Percentiles rank a stretch among this genome's conserved stretches.
Evolutionary conservation across 2,113 vertebrate genomes (phyloP).

Genomic region (Heterocephalus glaber): DNA sequence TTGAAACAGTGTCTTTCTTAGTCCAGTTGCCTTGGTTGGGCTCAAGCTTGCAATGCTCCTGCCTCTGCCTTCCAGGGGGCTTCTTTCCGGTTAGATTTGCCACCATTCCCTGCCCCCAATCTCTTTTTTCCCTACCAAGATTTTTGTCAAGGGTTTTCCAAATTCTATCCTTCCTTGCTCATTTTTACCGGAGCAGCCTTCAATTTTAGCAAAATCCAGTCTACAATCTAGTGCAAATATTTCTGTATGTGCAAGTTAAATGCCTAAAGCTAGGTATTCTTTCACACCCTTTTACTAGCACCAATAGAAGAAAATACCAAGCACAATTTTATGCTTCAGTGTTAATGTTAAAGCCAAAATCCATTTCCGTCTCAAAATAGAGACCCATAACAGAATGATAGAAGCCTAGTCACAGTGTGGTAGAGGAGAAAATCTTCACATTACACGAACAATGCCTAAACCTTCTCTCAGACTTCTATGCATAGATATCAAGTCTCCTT

Average conservation of each 20-base stretch:
- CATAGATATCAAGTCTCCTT: not conserved
- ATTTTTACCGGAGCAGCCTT: not conserved
- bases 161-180: not conserved
- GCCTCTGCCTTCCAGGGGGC: no score
- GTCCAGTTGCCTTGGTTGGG: not conserved
- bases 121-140: not conserved
- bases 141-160: not conserved
- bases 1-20: not conserved
- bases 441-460: not conserved
- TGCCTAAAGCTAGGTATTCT: not conserved
- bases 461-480: not conserved
- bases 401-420: not conserved
- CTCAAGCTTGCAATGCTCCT: not conserved
- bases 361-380: not conserved
- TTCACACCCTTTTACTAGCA: not conserved
- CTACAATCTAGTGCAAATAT: not conserved
- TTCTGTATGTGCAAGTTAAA: not conserved
- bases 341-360: not conserved
- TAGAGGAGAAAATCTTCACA: not conserved
- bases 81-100: not conserved
- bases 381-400: not conserved
- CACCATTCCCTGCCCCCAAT: fast-evolving
- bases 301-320: not conserved
- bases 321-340: not conserved
- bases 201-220: not conserved